Percentiles rank a stretch among this genome's conserved stretches.
Evolutionary conservation across 1,140 invertebrate genomes (phyloP).

Genomic region (Chironomus striatipennis): DNA sequence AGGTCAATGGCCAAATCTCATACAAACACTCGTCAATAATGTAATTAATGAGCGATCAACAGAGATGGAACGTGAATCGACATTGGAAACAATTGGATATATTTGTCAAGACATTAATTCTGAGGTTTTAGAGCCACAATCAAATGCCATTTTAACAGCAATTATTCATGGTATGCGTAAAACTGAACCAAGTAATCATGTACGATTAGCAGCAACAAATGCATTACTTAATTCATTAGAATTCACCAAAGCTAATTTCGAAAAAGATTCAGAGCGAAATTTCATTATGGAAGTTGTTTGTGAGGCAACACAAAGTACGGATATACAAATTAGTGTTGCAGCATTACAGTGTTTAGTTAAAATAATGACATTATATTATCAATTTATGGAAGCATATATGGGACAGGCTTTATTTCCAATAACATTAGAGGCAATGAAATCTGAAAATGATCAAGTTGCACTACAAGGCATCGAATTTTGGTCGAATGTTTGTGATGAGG

Average conservation of each 20-base stretch:
- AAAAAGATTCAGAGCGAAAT: constrained; percentile 93
- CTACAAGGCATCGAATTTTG: constrained; percentile 99
- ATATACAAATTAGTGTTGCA: constrained; percentile 86
- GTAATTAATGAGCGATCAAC: constrained; percentile 78
- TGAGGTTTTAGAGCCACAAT: constrained; percentile 81
- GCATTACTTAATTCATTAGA: constrained; percentile 97
- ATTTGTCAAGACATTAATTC: constrained; percentile 80
- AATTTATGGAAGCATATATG: constrained; percentile 99
- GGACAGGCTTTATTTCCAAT: constrained; percentile 96
- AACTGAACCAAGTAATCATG: constrained; percentile 73
- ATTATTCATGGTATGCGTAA: constrained; percentile 97
- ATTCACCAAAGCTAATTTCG: constrained; percentile 98
- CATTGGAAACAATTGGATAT: constrained; percentile 92
- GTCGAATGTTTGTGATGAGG: constrained; percentile 99
- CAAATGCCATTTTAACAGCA: constrained; percentile 95
- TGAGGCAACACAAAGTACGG: constrained; percentile 73
- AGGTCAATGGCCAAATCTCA: constrained; percentile 76
- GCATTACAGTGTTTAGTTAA: constrained; percentile 97
- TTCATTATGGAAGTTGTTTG: constrained; percentile 99
- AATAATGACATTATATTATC: constrained; percentile 98
- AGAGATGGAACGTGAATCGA: constrained; percentile 92
- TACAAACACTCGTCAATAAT: constrained; percentile 78
- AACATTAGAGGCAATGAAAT: constrained; percentile 97
- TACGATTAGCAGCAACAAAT: constrained; percentile 89
- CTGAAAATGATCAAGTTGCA: constrained; percentile 88